Base-by-base conservation (phyloP, 2,797 vertebrate genomes). In the Gastrophryne carolinensis region DNA sequence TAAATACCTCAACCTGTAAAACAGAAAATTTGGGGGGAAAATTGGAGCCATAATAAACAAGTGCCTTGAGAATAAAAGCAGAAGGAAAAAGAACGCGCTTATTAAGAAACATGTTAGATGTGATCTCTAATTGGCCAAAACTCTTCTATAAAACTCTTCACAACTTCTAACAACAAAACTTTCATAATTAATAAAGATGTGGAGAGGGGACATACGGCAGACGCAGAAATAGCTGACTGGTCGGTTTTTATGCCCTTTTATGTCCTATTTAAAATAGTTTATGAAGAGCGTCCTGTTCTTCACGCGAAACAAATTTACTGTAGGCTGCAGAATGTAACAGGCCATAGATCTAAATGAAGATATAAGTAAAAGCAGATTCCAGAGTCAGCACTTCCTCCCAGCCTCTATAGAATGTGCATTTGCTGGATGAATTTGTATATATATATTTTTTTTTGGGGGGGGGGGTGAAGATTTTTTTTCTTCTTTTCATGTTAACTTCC, bases 281-380 rank as follows among this genome's bases (percentile, higher is more conserved):
- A 44, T 44, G 49, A 47, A 56, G 60, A 35, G 4, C 11, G 4
- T 1, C 3, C 50, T 27, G 41, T 69, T 56, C 54, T 39, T 41
- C 34, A 10, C n/a, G 32, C 6, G 39, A 67, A 27, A 30, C 50
- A 63, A 56, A 73, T 19, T 10, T 63, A 73, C 41, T 56, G 23
- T 29, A 17, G 50, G n/a, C 37, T 56, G 15, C 34, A 56, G 19
- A 44, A 19, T 27, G 30, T 54, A 73, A 15, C 34, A 64, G 52
- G 37, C 27, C 21, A 34, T 49, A 35, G 53, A 67, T 74, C 52
- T 58, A 67, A 74, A 66, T 74, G 53, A 47, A 67, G 68, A 75
- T 68, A 27, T 61, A 67, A 68, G 54, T 44, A 53, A 65, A 68
- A 58, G 21, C 13, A 50, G 15, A 39, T 61, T 53, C 24, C 56